Conservation (phyloP, 2,888 invertebrate species). For the Xestia rhomboidea region DNA sequence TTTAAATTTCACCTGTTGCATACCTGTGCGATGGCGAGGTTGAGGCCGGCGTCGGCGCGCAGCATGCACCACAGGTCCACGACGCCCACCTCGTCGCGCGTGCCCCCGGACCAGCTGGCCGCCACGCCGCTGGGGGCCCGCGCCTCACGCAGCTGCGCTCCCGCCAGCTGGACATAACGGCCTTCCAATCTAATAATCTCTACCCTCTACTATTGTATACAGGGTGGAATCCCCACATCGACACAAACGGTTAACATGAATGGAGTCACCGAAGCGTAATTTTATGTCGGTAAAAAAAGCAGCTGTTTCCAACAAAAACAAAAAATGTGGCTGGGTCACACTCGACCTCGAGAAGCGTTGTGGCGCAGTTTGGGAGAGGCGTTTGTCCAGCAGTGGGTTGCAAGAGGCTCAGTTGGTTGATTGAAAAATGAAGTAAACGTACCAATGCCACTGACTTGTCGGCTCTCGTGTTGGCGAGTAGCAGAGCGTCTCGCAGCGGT, state of each 20-base stretch:
- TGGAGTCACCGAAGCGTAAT: no score
- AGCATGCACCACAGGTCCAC: conserved; percentile 81
- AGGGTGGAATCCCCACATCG: background rate
- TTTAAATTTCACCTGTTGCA: background rate
- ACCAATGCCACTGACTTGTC: conserved; percentile 81
- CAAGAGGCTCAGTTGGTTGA: background rate
- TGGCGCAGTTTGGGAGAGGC: background rate
- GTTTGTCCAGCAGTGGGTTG: background rate
- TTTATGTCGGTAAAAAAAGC: no score
- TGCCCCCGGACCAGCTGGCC: conserved; percentile 38
- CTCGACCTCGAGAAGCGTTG: accelerated
- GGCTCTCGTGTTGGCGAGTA: conserved; percentile 75
- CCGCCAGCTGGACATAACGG: conserved; percentile 63
- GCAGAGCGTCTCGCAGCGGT: conserved; percentile 77
- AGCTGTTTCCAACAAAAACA: no score
- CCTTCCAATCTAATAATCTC: background rate
- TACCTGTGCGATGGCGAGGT: conserved; percentile 63
- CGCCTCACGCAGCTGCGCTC: conserved; percentile 58
- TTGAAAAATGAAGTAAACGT: conserved; percentile 31
- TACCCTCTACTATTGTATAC: background rate
- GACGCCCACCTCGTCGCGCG: conserved; percentile 77
- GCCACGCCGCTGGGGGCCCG: background rate
- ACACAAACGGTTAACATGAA: background rate
- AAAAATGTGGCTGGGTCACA: no score
- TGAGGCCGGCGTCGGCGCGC: conserved; percentile 66